Evolutionary conservation across 2,888 invertebrate genomes (phyloP).

Genomic region (Helleia helle): DNA sequence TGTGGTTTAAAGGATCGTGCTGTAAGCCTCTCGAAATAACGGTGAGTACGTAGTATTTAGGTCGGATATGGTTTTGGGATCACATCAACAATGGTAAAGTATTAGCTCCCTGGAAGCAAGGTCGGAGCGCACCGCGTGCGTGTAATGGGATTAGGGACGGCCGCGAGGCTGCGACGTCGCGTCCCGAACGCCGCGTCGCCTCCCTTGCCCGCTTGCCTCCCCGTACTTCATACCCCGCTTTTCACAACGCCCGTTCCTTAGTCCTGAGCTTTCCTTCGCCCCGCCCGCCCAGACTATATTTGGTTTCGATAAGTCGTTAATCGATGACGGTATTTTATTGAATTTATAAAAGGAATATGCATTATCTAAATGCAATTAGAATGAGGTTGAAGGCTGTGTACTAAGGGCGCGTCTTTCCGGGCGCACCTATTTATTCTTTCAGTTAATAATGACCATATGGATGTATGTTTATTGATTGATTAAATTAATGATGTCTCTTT

Average conservation of each 20-base stretch:
- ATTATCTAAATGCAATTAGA: not conserved
- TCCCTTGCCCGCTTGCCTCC: slow-evolving; percentile 24
- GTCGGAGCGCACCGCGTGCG: slow-evolving; percentile 40
- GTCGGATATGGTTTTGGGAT: slow-evolving; percentile 8
- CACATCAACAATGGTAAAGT: slow-evolving; percentile 18
- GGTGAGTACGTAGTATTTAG: slow-evolving; percentile 20
- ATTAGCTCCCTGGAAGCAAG: slow-evolving; percentile 38
- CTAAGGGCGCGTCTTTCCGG: not conserved
- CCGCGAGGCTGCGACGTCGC: slow-evolving; percentile 27
- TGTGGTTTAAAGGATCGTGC: not conserved
- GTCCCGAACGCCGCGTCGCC: slow-evolving; percentile 21
- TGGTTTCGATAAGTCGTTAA: not conserved
- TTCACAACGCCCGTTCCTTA: slow-evolving; percentile 22
- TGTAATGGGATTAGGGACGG: slow-evolving; percentile 50
- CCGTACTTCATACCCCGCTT: slow-evolving; percentile 24
- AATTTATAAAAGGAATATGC: not conserved
- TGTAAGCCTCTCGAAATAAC: slow-evolving; percentile 13
- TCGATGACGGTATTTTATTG: not conserved
- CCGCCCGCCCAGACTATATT: slow-evolving; percentile 13
- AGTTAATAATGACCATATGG: too few relatives aligned
- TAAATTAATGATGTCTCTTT: too few relatives aligned
- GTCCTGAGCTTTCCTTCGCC: slow-evolving; percentile 34
- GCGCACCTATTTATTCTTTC: too few relatives aligned
- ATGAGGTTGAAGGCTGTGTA: not conserved
- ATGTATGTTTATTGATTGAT: too few relatives aligned